Base-by-base conservation (phyloP, 2,113 vertebrate species). In the Panthera tigris region DNA sequence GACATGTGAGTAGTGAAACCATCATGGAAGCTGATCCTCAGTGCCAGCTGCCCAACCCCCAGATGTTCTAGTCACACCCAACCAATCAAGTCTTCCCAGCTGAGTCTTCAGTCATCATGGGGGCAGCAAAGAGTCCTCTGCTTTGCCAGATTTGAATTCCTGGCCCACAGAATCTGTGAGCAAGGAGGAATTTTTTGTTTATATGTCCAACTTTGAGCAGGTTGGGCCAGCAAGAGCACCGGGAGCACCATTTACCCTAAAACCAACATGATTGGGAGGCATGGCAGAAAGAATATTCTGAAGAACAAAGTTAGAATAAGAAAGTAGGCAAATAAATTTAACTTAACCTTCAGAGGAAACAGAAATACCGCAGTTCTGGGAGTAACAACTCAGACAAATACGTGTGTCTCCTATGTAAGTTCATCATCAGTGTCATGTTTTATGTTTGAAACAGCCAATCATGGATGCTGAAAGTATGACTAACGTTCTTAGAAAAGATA, bases 361-460 rank as follows among this genome's bases (percentile, higher is more conserved):
- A 29, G 89, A 94, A 83, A 63, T 23, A 57, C 3, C 93, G 9
- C 4, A 69, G 39, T 93, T 96, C 61, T 23, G 41, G 13, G 18
- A 71, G 61, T 19, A 82, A 36, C 16, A 69, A 78, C 7, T n/a
- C 12, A 8, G 23, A 74, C 55, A 55, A 82, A 31, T 66, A 71
- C 93, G 23, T 57, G 50, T 36, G 33, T 74, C 23, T 68, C 36
- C 7, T 71, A 15, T 36, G 63, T 90, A 90, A 78, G 91, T 9
- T 68, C 68, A 74, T 48, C 48, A 89, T 33, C 29, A 81, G 6
- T 15, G 48, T 19, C 15, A 52, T 69, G 19, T 89, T 69, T 86
- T 94, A 73, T 95, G 55, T 89, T 93, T 86, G 27, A 82, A 97
- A 94, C 12, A 91, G 61, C 10, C 63, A 76, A 57, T 41, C 48